phyloP scores from a whole-genome alignment of 2,113 vertebrate species.

The Vicugna pacos region DNA sequence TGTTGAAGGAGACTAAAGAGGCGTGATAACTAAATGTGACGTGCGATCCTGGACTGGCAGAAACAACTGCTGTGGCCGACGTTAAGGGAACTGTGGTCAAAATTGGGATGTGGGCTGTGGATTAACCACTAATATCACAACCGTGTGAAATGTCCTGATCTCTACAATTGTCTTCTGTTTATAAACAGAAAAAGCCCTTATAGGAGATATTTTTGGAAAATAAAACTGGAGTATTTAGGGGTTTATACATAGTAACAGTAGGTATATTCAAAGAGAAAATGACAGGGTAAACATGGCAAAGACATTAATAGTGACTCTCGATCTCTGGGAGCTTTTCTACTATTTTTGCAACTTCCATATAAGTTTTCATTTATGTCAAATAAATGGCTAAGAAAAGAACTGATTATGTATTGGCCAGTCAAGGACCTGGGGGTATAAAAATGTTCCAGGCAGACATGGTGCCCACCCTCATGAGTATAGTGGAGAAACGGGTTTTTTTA shows the following conservation, averaged over 20 bases:
- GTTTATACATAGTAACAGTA: background rate
- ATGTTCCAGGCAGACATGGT: background rate
- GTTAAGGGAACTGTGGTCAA: background rate
- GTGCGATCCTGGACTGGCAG: background rate
- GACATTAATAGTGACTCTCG: background rate
- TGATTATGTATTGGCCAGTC: background rate
- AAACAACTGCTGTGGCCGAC: background rate
- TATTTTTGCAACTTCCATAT: background rate
- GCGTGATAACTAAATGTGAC: background rate
- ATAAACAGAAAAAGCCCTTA: background rate
- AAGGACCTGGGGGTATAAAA: background rate
- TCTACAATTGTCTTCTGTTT: background rate
- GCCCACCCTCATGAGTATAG: background rate
- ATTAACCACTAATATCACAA: background rate
- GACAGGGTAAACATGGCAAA: background rate
- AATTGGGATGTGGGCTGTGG: background rate
- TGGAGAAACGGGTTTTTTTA: background rate
- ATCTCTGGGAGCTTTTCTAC: background rate
- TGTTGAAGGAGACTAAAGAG: background rate
- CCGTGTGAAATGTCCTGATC: background rate
- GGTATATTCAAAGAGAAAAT: background rate
- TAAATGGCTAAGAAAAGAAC: background rate
- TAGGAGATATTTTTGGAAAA: background rate
- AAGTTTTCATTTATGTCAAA: conserved; percentile 7
- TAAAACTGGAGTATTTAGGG: background rate